These are phyloP conservation scores for Agrochola litura DNA, from an alignment of 2,888 invertebrate species.

Conservation along the genomic window DNA sequence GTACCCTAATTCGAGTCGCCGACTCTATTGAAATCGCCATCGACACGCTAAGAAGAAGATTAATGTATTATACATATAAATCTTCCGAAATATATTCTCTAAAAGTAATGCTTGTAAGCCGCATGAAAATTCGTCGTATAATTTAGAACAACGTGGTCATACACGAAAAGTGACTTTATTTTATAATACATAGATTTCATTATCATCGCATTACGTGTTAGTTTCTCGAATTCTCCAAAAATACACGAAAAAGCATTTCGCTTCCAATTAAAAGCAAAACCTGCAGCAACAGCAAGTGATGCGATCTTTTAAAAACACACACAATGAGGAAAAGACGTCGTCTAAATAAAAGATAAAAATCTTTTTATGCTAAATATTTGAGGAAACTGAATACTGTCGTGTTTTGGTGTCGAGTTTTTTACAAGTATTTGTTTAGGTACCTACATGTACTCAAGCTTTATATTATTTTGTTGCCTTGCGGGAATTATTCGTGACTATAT, in stretches of 20 bases:
- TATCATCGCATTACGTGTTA: slow-evolving; percentile 9
- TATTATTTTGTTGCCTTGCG: not conserved
- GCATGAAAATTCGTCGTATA: not conserved
- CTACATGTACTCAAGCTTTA: not conserved
- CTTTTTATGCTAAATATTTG: slow-evolving; percentile 37
- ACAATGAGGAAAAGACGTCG: slow-evolving; percentile 57
- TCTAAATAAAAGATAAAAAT: slow-evolving; percentile 52
- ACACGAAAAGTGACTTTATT: not conserved
- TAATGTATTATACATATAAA: too few species aligned
- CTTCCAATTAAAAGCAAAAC: slow-evolving; percentile 55
- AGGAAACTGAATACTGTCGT: slow-evolving; percentile 23
- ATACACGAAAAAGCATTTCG: slow-evolving; percentile 3
- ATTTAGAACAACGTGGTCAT: not conserved
- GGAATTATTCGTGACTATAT: not conserved
- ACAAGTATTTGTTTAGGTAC: slow-evolving; percentile 5
- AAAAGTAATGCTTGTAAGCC: too few species aligned
- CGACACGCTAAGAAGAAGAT: too few species aligned
- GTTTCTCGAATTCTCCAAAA: slow-evolving; percentile 8
- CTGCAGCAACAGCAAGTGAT: slow-evolving; percentile 23
- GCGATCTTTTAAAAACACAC: slow-evolving; percentile 48
- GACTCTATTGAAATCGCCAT: too few species aligned
- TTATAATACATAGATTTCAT: not conserved
- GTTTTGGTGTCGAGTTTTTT: slow-evolving; percentile 7
- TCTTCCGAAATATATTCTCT: too few species aligned
- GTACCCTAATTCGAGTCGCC: too few species aligned